Percentiles rank a stretch among this genome's conserved stretches.
Evolutionary conservation across 2,888 invertebrate genomes (phyloP).

Genomic region (Synanthedon tipuliformis): DNA sequence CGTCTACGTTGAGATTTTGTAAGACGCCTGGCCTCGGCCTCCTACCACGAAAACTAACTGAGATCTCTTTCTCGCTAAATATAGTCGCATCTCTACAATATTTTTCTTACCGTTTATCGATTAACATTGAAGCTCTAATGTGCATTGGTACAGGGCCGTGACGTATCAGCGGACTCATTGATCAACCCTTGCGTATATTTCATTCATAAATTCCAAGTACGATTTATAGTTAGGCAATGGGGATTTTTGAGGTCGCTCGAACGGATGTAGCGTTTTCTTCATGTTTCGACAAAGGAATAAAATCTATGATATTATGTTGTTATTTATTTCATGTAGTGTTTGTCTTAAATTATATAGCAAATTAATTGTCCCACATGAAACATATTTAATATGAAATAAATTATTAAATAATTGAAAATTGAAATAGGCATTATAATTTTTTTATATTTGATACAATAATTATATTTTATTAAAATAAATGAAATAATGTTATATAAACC

Average conservation of each 20-base stretch:
- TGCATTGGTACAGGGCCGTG: slow-evolving; percentile 40
- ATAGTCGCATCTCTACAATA: slow-evolving; percentile 10
- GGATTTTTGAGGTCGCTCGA: slow-evolving; percentile 48
- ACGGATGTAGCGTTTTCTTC: slow-evolving; percentile 35
- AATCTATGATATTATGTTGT: neutral
- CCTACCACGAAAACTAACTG: slow-evolving; percentile 37
- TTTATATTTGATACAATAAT: no score
- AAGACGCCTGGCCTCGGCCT: slow-evolving; percentile 50
- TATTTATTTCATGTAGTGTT: neutral
- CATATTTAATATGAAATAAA: no score
- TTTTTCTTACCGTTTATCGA: slow-evolving; percentile 1
- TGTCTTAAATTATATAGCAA: no score
- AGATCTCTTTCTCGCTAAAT: slow-evolving; percentile 9
- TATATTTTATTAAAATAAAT: no score
- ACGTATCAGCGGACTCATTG: slow-evolving; percentile 50
- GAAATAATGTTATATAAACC: no score
- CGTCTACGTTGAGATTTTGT: slow-evolving; percentile 61
- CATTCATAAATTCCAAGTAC: slow-evolving; percentile 47
- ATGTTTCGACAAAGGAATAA: neutral
- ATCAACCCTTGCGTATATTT: slow-evolving; percentile 56
- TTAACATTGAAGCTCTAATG: neutral
- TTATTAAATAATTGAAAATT: no score
- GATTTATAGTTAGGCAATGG: slow-evolving; percentile 42
- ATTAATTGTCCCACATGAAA: no score
- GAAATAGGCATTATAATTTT: no score